Conservation (phyloP, 2,888 invertebrate species). For the Apotomis betuletana region DNA sequence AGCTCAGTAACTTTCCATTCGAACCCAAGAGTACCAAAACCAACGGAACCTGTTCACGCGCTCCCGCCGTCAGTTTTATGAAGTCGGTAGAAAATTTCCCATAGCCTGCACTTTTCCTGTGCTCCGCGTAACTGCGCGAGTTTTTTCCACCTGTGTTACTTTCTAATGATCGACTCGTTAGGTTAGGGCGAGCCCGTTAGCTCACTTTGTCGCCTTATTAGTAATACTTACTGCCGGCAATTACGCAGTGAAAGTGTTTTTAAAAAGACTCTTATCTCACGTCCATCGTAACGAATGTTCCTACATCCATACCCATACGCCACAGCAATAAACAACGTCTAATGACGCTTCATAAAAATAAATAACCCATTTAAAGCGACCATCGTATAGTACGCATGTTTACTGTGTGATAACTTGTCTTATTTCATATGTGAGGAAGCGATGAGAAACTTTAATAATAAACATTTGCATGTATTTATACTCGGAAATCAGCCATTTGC, state of each 20-base stretch:
- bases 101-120: constrained; percentile 53
- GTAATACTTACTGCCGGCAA: constrained; percentile 61
- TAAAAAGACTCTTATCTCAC: constrained; percentile 60
- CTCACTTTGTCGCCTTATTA: constrained; percentile 62
- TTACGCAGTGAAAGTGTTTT: constrained; percentile 75
- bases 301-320: constrained; percentile 38
- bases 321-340: constrained; percentile 29
- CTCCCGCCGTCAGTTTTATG: constrained; percentile 32
- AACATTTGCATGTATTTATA: not conserved
- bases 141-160: constrained; percentile 56
- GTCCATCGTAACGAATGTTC: constrained; percentile 55
- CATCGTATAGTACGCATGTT: not conserved
- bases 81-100: constrained; percentile 40
- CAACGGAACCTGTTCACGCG: constrained; percentile 37
- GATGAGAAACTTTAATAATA: constrained; percentile 3
- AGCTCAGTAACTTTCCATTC: constrained; percentile 21
- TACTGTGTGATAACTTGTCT: constrained; percentile 10
- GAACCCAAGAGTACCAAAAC: constrained; percentile 20
- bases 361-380: constrained; percentile 17
- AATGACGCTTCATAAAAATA: constrained; percentile 32
- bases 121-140: constrained; percentile 56
- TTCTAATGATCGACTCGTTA: constrained; percentile 53
- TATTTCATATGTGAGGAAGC: constrained; percentile 8
- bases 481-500: constrained; percentile 11
- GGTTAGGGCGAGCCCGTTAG: constrained; percentile 44